Percentiles rank a stretch among this genome's conserved stretches.
These are phyloP conservation scores for Cheilosia urbana DNA, from an alignment of 2,888 invertebrate species.

Conservation along the genomic window DNA sequence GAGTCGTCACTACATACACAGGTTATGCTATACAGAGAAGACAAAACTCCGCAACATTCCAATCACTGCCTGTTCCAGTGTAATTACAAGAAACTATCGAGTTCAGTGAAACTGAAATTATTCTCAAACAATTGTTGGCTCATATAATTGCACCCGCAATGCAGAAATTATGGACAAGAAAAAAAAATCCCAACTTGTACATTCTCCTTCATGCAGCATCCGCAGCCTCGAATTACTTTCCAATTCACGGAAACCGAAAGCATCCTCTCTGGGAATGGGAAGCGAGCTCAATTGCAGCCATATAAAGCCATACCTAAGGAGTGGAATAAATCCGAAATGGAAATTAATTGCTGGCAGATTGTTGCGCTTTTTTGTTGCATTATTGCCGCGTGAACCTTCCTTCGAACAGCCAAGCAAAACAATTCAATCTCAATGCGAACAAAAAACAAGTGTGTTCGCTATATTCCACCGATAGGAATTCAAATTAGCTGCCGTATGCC, in stretches of 20 bases:
- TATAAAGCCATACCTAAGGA: slow-evolving; percentile 52
- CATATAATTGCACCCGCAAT: slow-evolving; percentile 64
- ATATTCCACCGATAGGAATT: slow-evolving; percentile 48
- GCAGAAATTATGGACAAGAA: slow-evolving; percentile 50
- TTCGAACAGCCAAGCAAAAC: slow-evolving; percentile 46
- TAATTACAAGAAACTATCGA: slow-evolving; percentile 42
- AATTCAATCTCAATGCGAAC: slow-evolving; percentile 57
- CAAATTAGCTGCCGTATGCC: slow-evolving; percentile 43
- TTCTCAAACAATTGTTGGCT: slow-evolving; percentile 52
- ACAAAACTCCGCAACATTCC: background rate
- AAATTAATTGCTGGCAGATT: slow-evolving; percentile 75
- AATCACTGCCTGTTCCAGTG: background rate
- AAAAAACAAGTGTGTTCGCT: slow-evolving; percentile 40
- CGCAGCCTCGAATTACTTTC: slow-evolving; percentile 62
- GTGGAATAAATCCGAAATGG: slow-evolving; percentile 75
- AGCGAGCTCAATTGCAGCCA: slow-evolving; percentile 67
- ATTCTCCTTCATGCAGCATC: slow-evolving; percentile 62
- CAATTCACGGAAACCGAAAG: slow-evolving; percentile 73
- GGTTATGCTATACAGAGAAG: background rate
- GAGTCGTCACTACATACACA: background rate
- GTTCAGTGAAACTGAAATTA: slow-evolving; percentile 67
- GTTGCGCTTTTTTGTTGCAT: slow-evolving; percentile 40
- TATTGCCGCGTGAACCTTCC: slow-evolving; percentile 59
- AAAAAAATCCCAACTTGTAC: slow-evolving; percentile 38
- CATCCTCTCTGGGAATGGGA: slow-evolving; percentile 73